Base-by-base conservation (phyloP, 2,888 invertebrate genomes). In the Chorisops tibialis region DNA sequence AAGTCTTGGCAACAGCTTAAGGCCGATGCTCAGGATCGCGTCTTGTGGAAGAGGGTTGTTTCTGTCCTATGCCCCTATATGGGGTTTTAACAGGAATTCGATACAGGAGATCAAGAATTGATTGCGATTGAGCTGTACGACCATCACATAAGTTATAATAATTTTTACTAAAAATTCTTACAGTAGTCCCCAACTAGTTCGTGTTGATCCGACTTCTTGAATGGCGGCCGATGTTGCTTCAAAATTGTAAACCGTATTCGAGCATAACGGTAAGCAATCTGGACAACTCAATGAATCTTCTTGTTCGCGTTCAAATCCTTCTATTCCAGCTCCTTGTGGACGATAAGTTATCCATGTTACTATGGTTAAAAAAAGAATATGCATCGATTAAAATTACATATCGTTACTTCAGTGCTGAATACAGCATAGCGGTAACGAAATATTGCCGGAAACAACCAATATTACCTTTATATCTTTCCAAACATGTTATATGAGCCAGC, bases 221-320 rank as follows among this genome's bases (percentile, higher is more conserved):
- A 67, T 35, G 3, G 3, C 2, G 7, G 66, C 22, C 6, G 61
- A 48, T 50, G 68, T 70, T 4, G 65, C 66, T 1, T 68, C 68
- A 4, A 81, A 80, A 49, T 70, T 75, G 68, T 83, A 84, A 9
- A 77, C 72, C 1, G 81, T 80, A 1, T 74, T 75, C 39, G 68
- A 70, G 66, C 84, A 85, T 54, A 82, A 79, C 0, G 84, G 82
- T 35, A 78, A 70, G 69, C 84, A 85, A 3, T 79, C 68, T 0
- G 75, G 72, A 66, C 84, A 84, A 35, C 48, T 64, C 6, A 84
- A 66, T 0, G 81, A 80, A 64, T 81, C 78, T 16, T 79, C 75
- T 1, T 75, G 38, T 68, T 82, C 82, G 35, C 73, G 68, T 62
- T 80, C 75, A 0, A 79, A 67, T 1, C 79, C 78, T n/a, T 71